Base-by-base conservation (phyloP, 2,113 vertebrate species). In the Sinosuthora webbiana region DNA sequence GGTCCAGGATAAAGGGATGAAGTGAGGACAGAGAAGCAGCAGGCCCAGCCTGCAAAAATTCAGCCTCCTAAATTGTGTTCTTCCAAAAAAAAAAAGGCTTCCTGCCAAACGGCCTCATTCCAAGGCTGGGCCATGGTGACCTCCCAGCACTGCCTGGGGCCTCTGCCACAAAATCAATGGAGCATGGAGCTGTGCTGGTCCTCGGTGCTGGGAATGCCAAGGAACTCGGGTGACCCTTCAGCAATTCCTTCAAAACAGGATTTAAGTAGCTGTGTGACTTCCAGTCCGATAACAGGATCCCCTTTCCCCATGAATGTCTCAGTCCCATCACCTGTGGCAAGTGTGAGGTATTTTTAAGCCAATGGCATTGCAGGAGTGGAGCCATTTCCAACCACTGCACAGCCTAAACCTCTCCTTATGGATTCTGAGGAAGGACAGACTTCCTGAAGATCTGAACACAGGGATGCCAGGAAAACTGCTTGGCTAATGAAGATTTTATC, bases 111-210 rank as follows among this genome's bases (percentile, higher is more conserved):
- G 3, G 78, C 56, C 67, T 86, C 52, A 50, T 89, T 86, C 56
- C 82, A 82, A 83, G 70, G 53, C 39, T 41, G 67, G 76, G 92
- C 13, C 12, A 75, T 23, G 64, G 56, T 78, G 76, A 93, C 76
- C 79, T 95, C 86, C 62, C 45, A 42, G 93, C 76, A 85, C 69
- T 37, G 82, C 79, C 73, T 74, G 55, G 79, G 83, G 69, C 42
- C 1, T 73, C 70, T 94, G 86, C 83, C 92, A 95, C 87, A 92
- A 75, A 96, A 77, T 8, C 84, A 96, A 83, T 37, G 83, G 88
- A 92, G 86, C 59, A 11, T 81, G 87, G 89, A 94, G 87, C 90
- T 88, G 59, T 57, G 75, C 78, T 90, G 82, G 59, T 84, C 85
- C 81, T 83, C 67, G 11, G 30, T n/a, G 45, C 37, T 62, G 90